These are phyloP conservation scores for Dinocampus coccinellae DNA, from an alignment of 2,888 invertebrate species.

Conservation along the genomic window DNA sequence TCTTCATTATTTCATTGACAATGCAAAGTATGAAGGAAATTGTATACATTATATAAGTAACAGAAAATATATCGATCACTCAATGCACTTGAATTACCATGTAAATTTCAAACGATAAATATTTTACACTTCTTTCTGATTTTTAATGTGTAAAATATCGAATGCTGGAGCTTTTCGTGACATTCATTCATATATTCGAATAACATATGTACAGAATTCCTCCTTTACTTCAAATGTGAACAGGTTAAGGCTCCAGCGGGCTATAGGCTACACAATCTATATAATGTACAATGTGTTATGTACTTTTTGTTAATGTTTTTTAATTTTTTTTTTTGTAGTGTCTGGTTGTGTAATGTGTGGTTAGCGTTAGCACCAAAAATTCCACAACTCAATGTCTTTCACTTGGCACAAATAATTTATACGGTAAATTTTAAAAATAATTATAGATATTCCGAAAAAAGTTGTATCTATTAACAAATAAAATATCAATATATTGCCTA, in stretches of 20 bases:
- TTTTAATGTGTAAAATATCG: conserved; percentile 50
- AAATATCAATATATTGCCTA: conserved; percentile 37
- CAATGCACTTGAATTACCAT: conserved; percentile 54
- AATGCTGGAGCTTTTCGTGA: conserved; percentile 58
- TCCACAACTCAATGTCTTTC: conserved; percentile 47
- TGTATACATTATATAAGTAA: not conserved
- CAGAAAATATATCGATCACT: not conserved
- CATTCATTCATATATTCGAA: conserved; percentile 64
- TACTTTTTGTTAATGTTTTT: conserved; percentile 56
- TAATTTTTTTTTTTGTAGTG: conserved; percentile 46
- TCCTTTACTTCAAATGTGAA: conserved; percentile 60
- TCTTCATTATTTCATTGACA: not conserved
- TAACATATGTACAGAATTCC: conserved; percentile 69
- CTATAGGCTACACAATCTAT: conserved; percentile 68
- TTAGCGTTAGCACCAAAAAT: conserved; percentile 67
- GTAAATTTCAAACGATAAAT: conserved; percentile 57
- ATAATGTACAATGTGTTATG: conserved; percentile 68
- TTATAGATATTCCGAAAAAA: conserved; percentile 10
- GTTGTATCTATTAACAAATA: conserved; percentile 25
- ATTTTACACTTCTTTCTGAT: conserved; percentile 54
- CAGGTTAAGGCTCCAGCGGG: conserved; percentile 70
- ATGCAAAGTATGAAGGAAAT: not conserved
- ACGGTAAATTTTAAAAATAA: conserved; percentile 28
- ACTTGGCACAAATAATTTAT: conserved; percentile 47
- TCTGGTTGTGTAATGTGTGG: conserved; percentile 69